A percentile compares a stretch with the other conserved stretches of the same genome.
phyloP scores from a whole-genome alignment of 2,113 vertebrate genomes.

The Silurus glanis region DNA sequence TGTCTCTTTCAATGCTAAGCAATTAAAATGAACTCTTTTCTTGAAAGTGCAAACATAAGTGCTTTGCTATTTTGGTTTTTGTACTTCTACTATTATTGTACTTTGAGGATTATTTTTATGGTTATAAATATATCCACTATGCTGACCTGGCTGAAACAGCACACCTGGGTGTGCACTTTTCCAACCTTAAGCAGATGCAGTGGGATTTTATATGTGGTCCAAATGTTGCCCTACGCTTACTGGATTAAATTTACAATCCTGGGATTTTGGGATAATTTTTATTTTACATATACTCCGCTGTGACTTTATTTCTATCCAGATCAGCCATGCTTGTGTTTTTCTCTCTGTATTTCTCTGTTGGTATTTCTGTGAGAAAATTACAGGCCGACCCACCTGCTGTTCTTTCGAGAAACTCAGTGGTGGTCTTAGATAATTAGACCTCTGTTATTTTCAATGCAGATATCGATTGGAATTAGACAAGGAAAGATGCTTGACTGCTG shows the following conservation, averaged over 20 bases:
- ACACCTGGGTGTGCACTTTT: background rate
- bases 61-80: background rate
- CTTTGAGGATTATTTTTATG: background rate
- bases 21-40: background rate
- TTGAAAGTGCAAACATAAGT: background rate
- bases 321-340: background rate
- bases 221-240: background rate
- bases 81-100: background rate
- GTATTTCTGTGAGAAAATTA: background rate
- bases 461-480: background rate
- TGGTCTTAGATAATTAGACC: background rate
- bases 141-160: background rate
- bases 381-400: background rate
- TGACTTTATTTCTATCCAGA: background rate
- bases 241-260: background rate
- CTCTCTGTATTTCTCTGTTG: background rate
- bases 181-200: background rate
- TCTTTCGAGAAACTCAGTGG: background rate
- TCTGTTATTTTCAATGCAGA: background rate
- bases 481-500: background rate
- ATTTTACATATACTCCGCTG: background rate
- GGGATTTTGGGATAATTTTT: background rate
- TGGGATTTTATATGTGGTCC: background rate
- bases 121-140: background rate
- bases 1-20: background rate